phyloP scores from a whole-genome alignment of 2,113 vertebrate species.

The Hemicordylus capensis region DNA sequence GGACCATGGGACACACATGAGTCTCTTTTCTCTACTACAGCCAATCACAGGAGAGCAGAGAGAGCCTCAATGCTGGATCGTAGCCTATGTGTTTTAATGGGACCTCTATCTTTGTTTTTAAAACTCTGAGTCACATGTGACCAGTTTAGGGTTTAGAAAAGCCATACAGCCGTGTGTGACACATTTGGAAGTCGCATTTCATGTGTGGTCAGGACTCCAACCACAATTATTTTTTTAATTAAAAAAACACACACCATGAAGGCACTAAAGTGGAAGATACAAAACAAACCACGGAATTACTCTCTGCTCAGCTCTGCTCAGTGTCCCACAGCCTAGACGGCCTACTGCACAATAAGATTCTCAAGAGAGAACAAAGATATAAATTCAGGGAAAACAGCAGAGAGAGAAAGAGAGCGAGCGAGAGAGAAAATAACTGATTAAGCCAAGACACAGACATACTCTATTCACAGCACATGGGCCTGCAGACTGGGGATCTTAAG shows the following conservation, averaged over 20 bases:
- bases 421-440: neutral
- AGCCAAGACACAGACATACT: neutral
- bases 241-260: conserved; percentile 43
- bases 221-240: conserved; percentile 41
- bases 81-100: conserved; percentile 11
- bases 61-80: neutral
- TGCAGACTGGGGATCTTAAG: conserved; percentile 38
- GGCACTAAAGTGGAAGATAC: conserved; percentile 35
- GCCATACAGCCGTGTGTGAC: conserved; percentile 18
- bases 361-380: conserved; percentile 24
- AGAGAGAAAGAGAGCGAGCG: neutral
- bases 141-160: conserved; percentile 44
- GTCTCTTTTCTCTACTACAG: neutral
- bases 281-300: conserved; percentile 40
- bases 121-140: conserved; percentile 37
- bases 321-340: conserved; percentile 33
- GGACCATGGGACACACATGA: neutral
- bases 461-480: neutral
- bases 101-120: conserved; percentile 21
- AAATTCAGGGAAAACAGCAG: neutral
- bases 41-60: neutral
- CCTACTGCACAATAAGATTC: conserved; percentile 41
- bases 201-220: neutral
- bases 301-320: neutral
- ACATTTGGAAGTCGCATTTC: conserved; percentile 44